Percentiles rank a stretch among this genome's conserved stretches.
Conservation (phyloP, 2,888 invertebrate genomes). For the Caenorhabditis auriculariae region DNA sequence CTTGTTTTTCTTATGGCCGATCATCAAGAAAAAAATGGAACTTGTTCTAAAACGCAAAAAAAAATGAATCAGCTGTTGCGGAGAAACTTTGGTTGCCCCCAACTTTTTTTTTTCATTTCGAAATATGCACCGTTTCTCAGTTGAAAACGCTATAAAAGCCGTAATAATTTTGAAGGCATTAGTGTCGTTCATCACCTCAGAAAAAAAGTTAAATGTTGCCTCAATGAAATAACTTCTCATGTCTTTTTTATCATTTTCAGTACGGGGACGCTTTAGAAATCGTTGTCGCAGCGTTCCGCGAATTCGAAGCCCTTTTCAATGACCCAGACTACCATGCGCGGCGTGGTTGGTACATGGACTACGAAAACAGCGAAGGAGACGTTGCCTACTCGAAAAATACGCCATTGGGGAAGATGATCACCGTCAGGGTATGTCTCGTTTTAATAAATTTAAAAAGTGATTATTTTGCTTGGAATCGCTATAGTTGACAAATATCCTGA, state of each 20-base stretch:
- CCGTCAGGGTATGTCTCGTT: slow-evolving; percentile 25
- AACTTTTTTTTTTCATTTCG: no score
- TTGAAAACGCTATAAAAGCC: no score
- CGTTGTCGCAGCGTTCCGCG: slow-evolving; percentile 30
- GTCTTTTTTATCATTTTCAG: slow-evolving; percentile 16
- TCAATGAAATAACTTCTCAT: no score
- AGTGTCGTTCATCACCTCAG: background rate
- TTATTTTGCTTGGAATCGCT: background rate
- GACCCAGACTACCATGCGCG: slow-evolving; percentile 18
- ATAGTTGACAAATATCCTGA: no score
- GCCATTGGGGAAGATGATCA: slow-evolving; percentile 35
- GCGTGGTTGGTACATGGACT: slow-evolving; percentile 36
- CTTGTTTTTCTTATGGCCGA: background rate
- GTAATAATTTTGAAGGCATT: no score
- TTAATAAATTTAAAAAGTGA: background rate
- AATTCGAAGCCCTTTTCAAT: slow-evolving; percentile 33
- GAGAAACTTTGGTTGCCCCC: no score
- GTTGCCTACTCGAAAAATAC: slow-evolving; percentile 38
- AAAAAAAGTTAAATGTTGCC: no score
- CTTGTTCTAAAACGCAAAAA: no score
- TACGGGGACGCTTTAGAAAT: slow-evolving; percentile 28
- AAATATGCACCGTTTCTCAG: background rate
- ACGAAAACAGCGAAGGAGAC: slow-evolving; percentile 34
- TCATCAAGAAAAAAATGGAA: background rate
- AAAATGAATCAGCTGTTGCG: no score